Evolutionary conservation across 2,113 vertebrate genomes (phyloP).

Genomic region (Colistium nudipinnis): DNA sequence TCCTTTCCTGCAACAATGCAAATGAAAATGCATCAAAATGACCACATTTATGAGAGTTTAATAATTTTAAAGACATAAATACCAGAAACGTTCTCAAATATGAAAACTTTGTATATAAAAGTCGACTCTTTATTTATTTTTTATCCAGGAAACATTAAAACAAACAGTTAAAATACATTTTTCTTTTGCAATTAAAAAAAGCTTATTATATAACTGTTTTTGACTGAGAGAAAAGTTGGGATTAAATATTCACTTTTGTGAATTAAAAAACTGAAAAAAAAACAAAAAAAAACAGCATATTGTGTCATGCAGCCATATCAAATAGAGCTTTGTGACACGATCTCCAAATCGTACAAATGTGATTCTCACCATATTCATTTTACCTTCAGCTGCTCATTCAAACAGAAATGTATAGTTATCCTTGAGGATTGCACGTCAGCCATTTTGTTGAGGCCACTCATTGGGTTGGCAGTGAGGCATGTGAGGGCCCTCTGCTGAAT

Average conservation of each 20-base stretch:
- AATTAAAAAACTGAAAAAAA: not conserved
- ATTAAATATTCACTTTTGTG: not conserved
- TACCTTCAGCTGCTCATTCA: not conserved
- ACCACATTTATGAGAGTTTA: too few species aligned
- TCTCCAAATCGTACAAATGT: not conserved
- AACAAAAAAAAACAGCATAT: not conserved
- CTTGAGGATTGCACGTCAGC: conserved; percentile 31
- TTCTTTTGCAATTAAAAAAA: too few species aligned
- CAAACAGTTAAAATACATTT: not conserved
- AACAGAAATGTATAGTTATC: not conserved
- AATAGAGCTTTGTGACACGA: not conserved
- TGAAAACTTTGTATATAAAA: not conserved
- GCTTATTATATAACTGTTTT: not conserved
- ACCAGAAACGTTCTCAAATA: not conserved
- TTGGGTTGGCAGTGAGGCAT: conserved; percentile 7
- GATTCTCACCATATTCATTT: not conserved
- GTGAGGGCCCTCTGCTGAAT: not conserved
- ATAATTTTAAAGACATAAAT: not conserved
- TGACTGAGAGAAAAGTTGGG: not conserved
- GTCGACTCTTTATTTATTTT: not conserved
- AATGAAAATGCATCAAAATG: too few species aligned
- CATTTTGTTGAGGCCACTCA: conserved; percentile 53
- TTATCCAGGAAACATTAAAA: not conserved
- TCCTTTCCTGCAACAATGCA: too few species aligned
- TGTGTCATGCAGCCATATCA: not conserved